Evolutionary conservation across 2,888 invertebrate species (phyloP).

Genomic region (Pardosa pseudoannulata): DNA sequence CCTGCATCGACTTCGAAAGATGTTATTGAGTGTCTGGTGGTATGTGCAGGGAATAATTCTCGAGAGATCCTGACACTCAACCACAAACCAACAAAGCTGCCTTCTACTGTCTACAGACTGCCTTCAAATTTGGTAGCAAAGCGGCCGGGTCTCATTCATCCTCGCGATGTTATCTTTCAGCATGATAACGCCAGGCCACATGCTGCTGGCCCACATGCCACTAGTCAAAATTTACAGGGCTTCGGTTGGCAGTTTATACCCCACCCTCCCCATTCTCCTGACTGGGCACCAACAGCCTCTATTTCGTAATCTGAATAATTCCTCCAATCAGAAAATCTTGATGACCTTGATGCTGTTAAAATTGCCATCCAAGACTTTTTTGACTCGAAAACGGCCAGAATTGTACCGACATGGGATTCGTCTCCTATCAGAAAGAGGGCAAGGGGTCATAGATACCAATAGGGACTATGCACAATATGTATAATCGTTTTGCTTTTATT

Average conservation of each 20-base stretch:
- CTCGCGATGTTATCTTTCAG: neutral
- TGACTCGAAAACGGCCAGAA: neutral
- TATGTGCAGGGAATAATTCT: conserved; percentile 56
- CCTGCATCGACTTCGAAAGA: conserved; percentile 27
- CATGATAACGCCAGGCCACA: conserved; percentile 6
- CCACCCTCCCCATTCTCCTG: conserved; percentile 6
- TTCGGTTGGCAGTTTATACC: conserved; percentile 4
- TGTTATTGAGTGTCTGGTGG: conserved; percentile 72
- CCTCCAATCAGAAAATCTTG: conserved; percentile 14
- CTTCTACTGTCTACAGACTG: conserved; percentile 59
- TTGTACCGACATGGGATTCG: neutral
- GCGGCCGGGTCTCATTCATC: conserved; percentile 13
- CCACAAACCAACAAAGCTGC: conserved; percentile 68
- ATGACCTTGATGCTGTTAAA: conserved; percentile 2
- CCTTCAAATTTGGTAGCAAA: conserved; percentile 16
- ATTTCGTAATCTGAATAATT: neutral
- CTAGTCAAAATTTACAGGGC: neutral
- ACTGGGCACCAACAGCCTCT: neutral
- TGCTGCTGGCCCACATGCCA: neutral
- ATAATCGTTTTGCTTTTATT: neutral
- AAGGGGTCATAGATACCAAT: neutral
- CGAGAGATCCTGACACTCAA: conserved; percentile 47
- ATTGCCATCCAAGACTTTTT: neutral
- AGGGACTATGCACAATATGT: neutral
- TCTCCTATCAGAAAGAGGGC: neutral